phyloP scores from a whole-genome alignment of 2,113 vertebrate genomes.

The Oncorhynchus tshawytscha region DNA sequence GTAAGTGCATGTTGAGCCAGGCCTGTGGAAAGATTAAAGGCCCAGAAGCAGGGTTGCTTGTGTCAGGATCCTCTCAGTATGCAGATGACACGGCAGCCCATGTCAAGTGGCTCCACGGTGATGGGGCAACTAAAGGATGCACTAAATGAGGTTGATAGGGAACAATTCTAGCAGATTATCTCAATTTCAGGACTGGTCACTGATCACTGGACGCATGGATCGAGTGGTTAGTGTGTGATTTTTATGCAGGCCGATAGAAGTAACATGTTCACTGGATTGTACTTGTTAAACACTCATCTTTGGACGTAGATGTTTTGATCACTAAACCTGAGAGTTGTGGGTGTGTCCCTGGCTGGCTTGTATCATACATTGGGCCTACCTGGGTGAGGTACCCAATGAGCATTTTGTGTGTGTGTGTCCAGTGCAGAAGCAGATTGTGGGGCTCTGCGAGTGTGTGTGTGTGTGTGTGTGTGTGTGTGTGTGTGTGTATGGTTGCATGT shows the following conservation, averaged over 20 bases:
- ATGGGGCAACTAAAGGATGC: conserved; percentile 19
- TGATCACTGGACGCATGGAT: neutral
- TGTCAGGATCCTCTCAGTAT: neutral
- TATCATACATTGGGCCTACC: no score
- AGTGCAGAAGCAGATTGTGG: no score
- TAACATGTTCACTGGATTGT: no score
- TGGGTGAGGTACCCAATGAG: no score
- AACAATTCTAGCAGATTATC: conserved; percentile 18
- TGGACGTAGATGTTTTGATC: no score
- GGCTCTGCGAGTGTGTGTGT: neutral
- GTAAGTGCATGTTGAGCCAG: conserved; percentile 1
- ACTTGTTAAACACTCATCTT: no score
- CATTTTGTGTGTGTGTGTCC: no score
- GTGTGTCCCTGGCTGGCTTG: no score
- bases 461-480: neutral
- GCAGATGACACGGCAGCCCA: neutral
- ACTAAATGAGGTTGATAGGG: conserved; percentile 12
- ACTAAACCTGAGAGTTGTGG: no score
- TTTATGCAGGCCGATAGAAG: no score
- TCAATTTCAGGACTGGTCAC: conserved; percentile 15
- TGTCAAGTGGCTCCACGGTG: conserved; percentile 19
- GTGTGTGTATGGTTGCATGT: neutral
- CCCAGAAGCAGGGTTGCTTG: neutral
- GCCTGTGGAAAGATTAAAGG: conserved; percentile 5
- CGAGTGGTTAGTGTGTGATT: no score